Conservation (phyloP, 2,888 invertebrate genomes). For the Rhaphigaster nebulosa region DNA sequence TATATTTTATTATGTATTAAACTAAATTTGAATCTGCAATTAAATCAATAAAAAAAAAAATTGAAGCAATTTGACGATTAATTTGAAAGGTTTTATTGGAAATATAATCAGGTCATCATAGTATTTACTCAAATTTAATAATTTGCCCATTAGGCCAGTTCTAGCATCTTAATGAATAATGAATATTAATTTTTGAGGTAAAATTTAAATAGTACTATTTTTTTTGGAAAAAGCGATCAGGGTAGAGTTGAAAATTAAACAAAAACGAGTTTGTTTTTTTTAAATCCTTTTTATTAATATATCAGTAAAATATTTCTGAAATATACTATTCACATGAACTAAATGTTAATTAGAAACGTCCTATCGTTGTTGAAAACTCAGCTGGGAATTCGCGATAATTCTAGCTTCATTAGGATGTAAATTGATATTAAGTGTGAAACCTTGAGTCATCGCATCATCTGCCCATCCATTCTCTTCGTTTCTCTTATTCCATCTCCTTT, state of each 20-base stretch:
- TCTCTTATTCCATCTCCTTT: neutral
- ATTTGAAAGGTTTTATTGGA: neutral
- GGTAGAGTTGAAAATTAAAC: too few species aligned
- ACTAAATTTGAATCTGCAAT: neutral
- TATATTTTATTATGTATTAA: neutral
- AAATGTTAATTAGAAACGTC: neutral
- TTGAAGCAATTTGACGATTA: too few species aligned
- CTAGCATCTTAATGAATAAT: too few species aligned
- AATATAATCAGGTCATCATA: neutral
- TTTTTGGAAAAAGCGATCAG: too few species aligned
- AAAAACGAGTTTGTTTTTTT: too few species aligned
- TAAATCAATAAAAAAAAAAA: too few species aligned
- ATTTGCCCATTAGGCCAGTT: too few species aligned
- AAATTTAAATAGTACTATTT: neutral
- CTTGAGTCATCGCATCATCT: neutral
- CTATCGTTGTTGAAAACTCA: neutral
- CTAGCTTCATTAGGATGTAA: neutral
- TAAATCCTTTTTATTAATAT: neutral
- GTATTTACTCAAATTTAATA: too few species aligned
- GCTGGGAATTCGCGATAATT: neutral
- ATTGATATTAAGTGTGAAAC: neutral
- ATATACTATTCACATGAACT: neutral
- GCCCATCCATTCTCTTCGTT: neutral
- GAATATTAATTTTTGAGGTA: too few species aligned
- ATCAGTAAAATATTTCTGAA: neutral